Percentiles rank a stretch among this genome's conserved stretches.
Evolutionary conservation across 2,888 invertebrate genomes (phyloP).

Genomic region (Drosophila nigricruria): DNA sequence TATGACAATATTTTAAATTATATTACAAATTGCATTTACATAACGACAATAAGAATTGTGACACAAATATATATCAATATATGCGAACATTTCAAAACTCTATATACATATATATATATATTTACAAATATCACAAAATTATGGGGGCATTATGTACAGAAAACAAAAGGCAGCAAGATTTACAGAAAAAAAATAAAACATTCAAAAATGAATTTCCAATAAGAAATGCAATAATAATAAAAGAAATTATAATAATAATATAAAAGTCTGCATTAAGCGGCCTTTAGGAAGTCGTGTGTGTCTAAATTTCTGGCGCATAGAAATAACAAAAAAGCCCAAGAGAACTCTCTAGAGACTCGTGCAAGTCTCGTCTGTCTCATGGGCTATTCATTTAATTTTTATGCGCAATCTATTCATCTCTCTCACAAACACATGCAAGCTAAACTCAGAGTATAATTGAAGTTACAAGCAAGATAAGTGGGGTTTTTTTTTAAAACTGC

Average conservation of each 20-base stretch:
- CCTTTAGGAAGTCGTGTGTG: constrained; percentile 61
- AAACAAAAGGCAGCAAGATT: constrained; percentile 31
- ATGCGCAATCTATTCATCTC: constrained; percentile 83
- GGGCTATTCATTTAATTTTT: constrained; percentile 74
- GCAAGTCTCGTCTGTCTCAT: neutral
- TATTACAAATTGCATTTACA: constrained; percentile 45
- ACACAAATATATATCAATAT: constrained; percentile 51
- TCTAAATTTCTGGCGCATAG: constrained; percentile 71
- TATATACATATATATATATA: constrained; percentile 54
- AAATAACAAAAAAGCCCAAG: constrained; percentile 61
- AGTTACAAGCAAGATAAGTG: constrained; percentile 43
- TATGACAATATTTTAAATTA: constrained; percentile 33
- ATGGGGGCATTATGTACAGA: constrained; percentile 47
- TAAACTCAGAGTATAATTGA: constrained; percentile 41
- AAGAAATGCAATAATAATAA: constrained; percentile 9
- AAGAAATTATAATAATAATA: neutral
- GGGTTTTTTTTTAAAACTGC: constrained; percentile 13
- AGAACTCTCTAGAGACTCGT: neutral
- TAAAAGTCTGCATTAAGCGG: constrained; percentile 41
- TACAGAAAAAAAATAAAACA: constrained; percentile 1
- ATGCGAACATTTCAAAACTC: constrained; percentile 38
- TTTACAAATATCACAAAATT: constrained; percentile 71
- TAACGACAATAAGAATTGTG: constrained; percentile 61
- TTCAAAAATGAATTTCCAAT: neutral
- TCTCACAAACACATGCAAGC: constrained; percentile 73